phyloP scores from a whole-genome alignment of 2,797 vertebrate species.

The Melanotaenia trifasciata region DNA sequence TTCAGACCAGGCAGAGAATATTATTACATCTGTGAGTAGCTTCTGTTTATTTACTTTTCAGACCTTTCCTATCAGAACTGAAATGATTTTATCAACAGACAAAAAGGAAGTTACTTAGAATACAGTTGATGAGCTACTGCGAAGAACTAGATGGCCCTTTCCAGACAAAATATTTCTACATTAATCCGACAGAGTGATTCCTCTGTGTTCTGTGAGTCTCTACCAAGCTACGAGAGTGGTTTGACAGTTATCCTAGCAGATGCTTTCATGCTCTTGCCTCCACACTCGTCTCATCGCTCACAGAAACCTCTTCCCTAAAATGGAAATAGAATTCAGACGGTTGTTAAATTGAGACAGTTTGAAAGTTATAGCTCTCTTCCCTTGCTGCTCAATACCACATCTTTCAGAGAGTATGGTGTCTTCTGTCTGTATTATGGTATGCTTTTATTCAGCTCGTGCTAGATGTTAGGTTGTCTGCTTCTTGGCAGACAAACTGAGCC shows the following conservation, averaged over 20 bases:
- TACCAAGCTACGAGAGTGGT: slow-evolving; percentile 44
- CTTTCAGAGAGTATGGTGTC: slow-evolving; percentile 46
- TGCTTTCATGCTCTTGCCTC: slow-evolving; percentile 56
- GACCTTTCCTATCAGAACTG: background rate
- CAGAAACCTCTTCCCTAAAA: slow-evolving; percentile 73
- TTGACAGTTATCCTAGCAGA: slow-evolving; percentile 57
- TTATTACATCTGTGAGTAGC: slow-evolving; percentile 98
- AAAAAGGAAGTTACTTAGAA: background rate
- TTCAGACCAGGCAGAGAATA: slow-evolving; percentile 98
- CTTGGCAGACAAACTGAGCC: slow-evolving; percentile 55
- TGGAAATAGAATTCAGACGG: slow-evolving; percentile 70
- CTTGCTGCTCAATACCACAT: slow-evolving; percentile 46
- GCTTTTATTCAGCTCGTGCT: slow-evolving; percentile 44
- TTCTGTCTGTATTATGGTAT: slow-evolving; percentile 42
- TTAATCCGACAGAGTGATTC: slow-evolving; percentile 14
- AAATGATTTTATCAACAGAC: background rate
- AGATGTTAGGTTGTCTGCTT: slow-evolving; percentile 63
- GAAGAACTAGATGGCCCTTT: slow-evolving; percentile 10
- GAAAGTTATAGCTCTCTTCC: slow-evolving; percentile 60
- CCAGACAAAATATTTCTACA: slow-evolving; percentile 29
- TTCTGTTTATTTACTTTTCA: background rate
- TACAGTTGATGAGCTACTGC: background rate
- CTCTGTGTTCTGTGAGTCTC: slow-evolving; percentile 57
- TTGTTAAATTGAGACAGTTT: slow-evolving; percentile 67
- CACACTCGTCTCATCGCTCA: slow-evolving; percentile 54